A percentile compares a stretch with the other conserved stretches of the same genome.
These are phyloP conservation scores for Antheraea pernyi DNA, from an alignment of 1,140 invertebrate species.

Conservation along the genomic window DNA sequence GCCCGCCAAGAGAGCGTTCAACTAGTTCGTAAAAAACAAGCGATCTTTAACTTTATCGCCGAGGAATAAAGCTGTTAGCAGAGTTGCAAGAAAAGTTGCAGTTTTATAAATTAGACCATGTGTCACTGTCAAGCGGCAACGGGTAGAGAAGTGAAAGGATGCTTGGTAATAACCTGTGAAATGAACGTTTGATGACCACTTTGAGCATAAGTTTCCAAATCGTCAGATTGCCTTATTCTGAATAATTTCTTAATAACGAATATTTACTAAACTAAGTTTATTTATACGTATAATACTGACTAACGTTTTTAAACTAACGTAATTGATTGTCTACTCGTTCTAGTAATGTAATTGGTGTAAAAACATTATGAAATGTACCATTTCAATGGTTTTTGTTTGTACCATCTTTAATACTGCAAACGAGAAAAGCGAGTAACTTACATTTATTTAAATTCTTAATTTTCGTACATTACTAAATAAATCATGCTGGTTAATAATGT, in stretches of 20 bases:
- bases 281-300: slow-evolving; percentile 9
- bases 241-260: slow-evolving; percentile 18
- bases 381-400: no score
- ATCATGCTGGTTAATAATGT: no score
- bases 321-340: no score
- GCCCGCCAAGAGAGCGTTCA: slow-evolving; percentile 44
- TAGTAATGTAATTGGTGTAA: no score
- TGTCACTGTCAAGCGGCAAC: slow-evolving; percentile 58
- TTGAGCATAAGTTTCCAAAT: slow-evolving; percentile 35
- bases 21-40: slow-evolving; percentile 31
- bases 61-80: slow-evolving; percentile 22
- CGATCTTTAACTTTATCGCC: slow-evolving; percentile 37
- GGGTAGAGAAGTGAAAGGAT: slow-evolving; percentile 49
- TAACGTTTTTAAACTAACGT: no score
- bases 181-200: slow-evolving; percentile 65
- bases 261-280: slow-evolving; percentile 30
- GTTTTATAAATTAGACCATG: slow-evolving; percentile 64
- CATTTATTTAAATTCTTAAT: no score
- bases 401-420: no score
- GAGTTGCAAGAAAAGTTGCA: slow-evolving; percentile 35
- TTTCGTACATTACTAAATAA: no score
- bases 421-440: no score
- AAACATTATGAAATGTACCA: no score
- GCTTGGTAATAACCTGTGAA: slow-evolving; percentile 67
- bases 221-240: slow-evolving; percentile 33